Percentiles rank a stretch among this genome's conserved stretches.
These are phyloP conservation scores for Centroberyx gerrardi DNA, from an alignment of 2,797 vertebrate species.

Conservation along the genomic window DNA sequence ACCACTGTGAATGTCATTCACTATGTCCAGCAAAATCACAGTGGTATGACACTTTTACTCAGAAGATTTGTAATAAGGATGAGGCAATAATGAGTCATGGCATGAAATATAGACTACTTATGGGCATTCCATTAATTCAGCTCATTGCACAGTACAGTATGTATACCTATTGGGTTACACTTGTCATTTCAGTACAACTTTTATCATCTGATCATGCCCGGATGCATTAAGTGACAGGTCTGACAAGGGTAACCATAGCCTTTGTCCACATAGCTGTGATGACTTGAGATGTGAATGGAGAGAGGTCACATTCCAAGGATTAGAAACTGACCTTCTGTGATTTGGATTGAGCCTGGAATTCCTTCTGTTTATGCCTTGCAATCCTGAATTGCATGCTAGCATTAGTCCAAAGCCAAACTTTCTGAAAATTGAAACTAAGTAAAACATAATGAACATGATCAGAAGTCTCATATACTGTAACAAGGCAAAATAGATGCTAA, in stretches of 20 bases:
- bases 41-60: too few relatives aligned
- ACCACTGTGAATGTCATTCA: too few relatives aligned
- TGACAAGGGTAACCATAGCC: neutral
- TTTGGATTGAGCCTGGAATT: conserved; percentile 3
- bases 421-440: conserved; percentile 7
- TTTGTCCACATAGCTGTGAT: neutral
- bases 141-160: too few relatives aligned
- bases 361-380: neutral
- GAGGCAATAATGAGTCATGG: too few relatives aligned
- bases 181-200: neutral
- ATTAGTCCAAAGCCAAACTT: neutral
- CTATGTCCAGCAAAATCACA: too few relatives aligned
- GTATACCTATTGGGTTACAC: too few relatives aligned
- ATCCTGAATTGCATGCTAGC: conserved; percentile 27
- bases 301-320: conserved; percentile 19
- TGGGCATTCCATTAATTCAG: too few relatives aligned
- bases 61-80: too few relatives aligned
- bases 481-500: neutral
- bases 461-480: neutral
- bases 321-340: conserved; percentile 7
- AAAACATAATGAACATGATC: neutral
- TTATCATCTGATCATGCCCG: neutral
- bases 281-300: neutral
- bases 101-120: too few relatives aligned
- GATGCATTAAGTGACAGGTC: neutral